These are phyloP conservation scores for Amniataba percoides DNA, from an alignment of 2,797 vertebrate species.

Conservation along the genomic window DNA sequence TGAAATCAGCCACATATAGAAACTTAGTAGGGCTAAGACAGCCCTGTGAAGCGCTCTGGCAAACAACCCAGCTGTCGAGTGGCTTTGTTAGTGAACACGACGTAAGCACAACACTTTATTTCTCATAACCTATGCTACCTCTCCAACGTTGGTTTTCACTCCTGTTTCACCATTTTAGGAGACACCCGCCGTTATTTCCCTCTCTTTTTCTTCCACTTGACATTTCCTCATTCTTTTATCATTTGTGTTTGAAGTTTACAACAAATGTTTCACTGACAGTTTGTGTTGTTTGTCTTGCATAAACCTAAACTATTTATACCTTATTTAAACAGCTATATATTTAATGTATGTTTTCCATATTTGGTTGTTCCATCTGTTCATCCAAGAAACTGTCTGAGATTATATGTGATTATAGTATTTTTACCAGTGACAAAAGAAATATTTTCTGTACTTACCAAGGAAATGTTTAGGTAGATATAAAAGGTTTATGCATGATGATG, in stretches of 20 bases:
- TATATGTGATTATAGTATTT: background rate
- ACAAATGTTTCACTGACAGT: slow-evolving; percentile 6
- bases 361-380: background rate
- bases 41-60: slow-evolving; percentile 43
- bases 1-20: slow-evolving; percentile 78
- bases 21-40: slow-evolving; percentile 49
- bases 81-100: slow-evolving; percentile 33
- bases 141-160: slow-evolving; percentile 23
- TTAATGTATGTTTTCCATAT: slow-evolving; percentile 5
- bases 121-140: slow-evolving; percentile 13
- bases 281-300: slow-evolving; percentile 33
- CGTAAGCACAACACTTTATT: slow-evolving; percentile 17
- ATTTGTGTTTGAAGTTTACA: slow-evolving; percentile 33
- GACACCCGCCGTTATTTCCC: slow-evolving; percentile 19
- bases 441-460: background rate
- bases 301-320: slow-evolving; percentile 26
- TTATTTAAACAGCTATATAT: background rate
- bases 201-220: slow-evolving; percentile 22
- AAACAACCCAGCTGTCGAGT: slow-evolving; percentile 27
- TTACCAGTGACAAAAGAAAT: background rate
- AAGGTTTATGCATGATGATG: slow-evolving; percentile 53
- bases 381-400: background rate
- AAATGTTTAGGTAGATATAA: background rate
- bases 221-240: slow-evolving; percentile 18
- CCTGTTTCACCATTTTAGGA: slow-evolving; percentile 26